Base-by-base conservation (phyloP, 1,140 invertebrate species). In the Pinna nobilis region DNA sequence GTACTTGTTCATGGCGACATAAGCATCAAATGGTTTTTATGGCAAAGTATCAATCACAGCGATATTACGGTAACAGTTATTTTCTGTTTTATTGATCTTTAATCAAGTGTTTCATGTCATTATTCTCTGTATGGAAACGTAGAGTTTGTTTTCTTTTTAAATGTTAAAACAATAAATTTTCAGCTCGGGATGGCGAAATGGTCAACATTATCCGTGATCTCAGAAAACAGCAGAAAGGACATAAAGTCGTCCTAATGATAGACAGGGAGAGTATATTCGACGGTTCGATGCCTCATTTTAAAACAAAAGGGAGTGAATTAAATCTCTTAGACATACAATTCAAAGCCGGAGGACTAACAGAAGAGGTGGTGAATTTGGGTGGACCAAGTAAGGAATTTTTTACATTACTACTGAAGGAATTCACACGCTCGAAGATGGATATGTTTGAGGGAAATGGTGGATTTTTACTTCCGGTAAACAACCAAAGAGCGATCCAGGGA, bases 401-500 rank as follows among this genome's bases (percentile, higher is more conserved):
- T 25, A 74, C 72, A 1, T 44, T 74, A 15, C 30, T 74, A 18
- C 57, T 74, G 6, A 49, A 74, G 37, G 72, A 74, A 49, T 74
- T 74, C 47, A 20, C 32, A 28, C 49, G 44, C n/a, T 39, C 65
- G 9, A 44, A 28, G 32, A 4, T 74, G 35, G 65, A 47, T 15
- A 55, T 74, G n/a, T 74, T 74, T 41, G 72, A 74, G 49, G 72
- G 72, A 18, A 59, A 61, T 28, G 72, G 72, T 28, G 66, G 72
- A 23, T 74, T 61, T 39, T 25, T 74, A 13, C 37, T 74, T 37
- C 72, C 72, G 5, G 41, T 68, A 5, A 61, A 68, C 39, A 74
- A 74, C 37, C 61, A 63, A 69, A 55, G 44, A 20, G 59, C 65
- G 28, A 53, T 71, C 23, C 39, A 41, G 18, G 37, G 30, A 25